Conservation (phyloP, 2,797 vertebrate genomes). For the Varecia variegata region DNA sequence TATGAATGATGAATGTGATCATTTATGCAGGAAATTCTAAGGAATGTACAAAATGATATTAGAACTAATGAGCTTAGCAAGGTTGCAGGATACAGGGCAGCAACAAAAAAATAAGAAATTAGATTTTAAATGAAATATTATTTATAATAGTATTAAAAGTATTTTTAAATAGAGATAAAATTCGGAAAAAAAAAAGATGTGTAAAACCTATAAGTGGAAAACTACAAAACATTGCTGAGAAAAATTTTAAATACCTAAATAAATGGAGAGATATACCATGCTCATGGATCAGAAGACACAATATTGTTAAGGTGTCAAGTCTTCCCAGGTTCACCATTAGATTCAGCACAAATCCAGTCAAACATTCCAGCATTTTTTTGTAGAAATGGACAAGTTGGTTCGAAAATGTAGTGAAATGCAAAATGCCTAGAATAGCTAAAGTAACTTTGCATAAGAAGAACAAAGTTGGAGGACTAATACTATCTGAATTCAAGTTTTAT, state of each 20-base stretch:
- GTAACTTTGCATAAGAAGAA: not conserved
- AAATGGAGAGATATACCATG: not conserved
- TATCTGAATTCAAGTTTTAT: not conserved
- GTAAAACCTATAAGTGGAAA: not conserved
- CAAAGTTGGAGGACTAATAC: not conserved
- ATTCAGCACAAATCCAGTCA: not conserved
- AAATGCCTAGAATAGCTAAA: not conserved
- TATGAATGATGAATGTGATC: not conserved
- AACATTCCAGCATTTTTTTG: not conserved
- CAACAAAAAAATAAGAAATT: not conserved
- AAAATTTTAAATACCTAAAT: no score
- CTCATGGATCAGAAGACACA: not conserved
- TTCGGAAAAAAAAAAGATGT: not conserved
- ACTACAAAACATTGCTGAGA: not conserved
- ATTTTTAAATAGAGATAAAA: not conserved
- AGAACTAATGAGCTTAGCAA: not conserved
- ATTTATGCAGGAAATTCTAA: not conserved
- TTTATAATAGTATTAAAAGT: not conserved
- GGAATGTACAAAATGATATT: not conserved
- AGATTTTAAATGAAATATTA: not conserved
- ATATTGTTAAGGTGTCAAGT: not conserved
- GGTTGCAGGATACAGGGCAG: not conserved
- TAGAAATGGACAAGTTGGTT: not conserved
- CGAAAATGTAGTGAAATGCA: not conserved
- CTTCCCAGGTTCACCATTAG: no score